A percentile compares a stretch with the other conserved stretches of the same genome.
Evolutionary conservation across 2,113 vertebrate species (phyloP).

Genomic region (Xiphias gladius): DNA sequence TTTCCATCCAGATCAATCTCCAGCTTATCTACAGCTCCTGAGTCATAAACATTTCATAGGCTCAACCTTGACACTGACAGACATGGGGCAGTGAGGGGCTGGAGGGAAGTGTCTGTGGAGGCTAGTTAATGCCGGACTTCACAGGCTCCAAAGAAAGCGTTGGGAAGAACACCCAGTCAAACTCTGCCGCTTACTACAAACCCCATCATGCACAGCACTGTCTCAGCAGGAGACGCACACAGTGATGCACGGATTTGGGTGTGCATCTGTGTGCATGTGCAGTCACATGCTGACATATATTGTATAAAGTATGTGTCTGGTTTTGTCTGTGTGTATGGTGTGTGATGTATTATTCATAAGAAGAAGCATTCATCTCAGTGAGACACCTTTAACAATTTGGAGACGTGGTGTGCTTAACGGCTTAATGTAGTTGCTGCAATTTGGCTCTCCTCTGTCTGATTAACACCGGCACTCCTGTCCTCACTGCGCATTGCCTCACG

Average conservation of each 20-base stretch:
- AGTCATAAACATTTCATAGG: slow-evolving; percentile 82
- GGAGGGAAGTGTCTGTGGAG: slow-evolving; percentile 45
- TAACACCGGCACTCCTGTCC: slow-evolving; percentile 73
- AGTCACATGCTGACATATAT: slow-evolving; percentile 12
- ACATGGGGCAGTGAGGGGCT: slow-evolving; percentile 28
- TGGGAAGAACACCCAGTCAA: slow-evolving; percentile 17
- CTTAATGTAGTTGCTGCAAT: slow-evolving; percentile 84
- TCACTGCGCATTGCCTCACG: slow-evolving; percentile 62
- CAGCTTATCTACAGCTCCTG: slow-evolving; percentile 74
- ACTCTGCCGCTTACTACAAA: slow-evolving; percentile 14
- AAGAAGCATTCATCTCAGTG: slow-evolving; percentile 71
- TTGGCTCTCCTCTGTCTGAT: slow-evolving; percentile 84
- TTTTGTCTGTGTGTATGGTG: slow-evolving; percentile 49
- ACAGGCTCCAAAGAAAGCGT: slow-evolving; percentile 25
- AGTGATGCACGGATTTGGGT: not conserved
- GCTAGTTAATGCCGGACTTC: slow-evolving; percentile 49
- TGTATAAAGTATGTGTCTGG: slow-evolving; percentile 43
- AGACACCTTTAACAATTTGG: slow-evolving; percentile 82
- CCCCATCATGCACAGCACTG: slow-evolving; percentile 41
- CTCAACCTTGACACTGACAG: slow-evolving; percentile 71
- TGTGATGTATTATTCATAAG: slow-evolving; percentile 83
- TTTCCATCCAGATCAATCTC: slow-evolving; percentile 81
- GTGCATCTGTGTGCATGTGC: not conserved
- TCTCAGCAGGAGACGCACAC: slow-evolving; percentile 23
- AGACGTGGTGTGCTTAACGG: slow-evolving; percentile 80